These are phyloP conservation scores for Halcyon leucocephala DNA, from an alignment of 2,797 vertebrate genomes.

Conservation along the genomic window DNA sequence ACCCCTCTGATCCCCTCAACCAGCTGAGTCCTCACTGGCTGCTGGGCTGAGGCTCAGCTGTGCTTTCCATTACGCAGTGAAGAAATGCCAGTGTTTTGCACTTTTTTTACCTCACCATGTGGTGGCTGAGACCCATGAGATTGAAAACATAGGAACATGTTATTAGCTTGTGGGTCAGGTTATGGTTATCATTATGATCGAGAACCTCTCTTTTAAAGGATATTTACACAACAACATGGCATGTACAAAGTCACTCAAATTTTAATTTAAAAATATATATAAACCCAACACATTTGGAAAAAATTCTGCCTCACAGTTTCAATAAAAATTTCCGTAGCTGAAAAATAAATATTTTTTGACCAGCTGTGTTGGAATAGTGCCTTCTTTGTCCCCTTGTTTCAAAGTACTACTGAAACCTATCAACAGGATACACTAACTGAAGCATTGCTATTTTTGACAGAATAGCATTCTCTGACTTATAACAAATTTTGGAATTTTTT, in stretches of 20 bases:
- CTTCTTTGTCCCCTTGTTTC: constrained; percentile 19
- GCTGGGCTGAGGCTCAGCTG: background rate
- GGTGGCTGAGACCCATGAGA: background rate
- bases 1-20: background rate
- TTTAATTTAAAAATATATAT: background rate
- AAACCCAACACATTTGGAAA: background rate
- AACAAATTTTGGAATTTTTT: background rate
- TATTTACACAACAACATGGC: background rate
- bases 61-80: background rate
- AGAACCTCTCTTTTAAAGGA: background rate
- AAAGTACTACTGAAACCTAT: background rate
- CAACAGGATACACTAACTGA: background rate
- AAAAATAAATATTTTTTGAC: constrained; percentile 51
- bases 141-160: background rate
- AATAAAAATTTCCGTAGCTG: constrained; percentile 42
- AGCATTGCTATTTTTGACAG: background rate
- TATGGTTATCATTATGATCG: background rate
- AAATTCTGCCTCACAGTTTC: background rate
- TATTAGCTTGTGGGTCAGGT: background rate
- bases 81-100: background rate
- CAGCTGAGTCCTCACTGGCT: background rate
- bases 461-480: background rate
- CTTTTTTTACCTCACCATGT: background rate
- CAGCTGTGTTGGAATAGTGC: constrained; percentile 41
- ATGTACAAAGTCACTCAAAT: background rate